Base-by-base conservation (phyloP, 1,140 invertebrate genomes). In the Halictus rubicundus region DNA sequence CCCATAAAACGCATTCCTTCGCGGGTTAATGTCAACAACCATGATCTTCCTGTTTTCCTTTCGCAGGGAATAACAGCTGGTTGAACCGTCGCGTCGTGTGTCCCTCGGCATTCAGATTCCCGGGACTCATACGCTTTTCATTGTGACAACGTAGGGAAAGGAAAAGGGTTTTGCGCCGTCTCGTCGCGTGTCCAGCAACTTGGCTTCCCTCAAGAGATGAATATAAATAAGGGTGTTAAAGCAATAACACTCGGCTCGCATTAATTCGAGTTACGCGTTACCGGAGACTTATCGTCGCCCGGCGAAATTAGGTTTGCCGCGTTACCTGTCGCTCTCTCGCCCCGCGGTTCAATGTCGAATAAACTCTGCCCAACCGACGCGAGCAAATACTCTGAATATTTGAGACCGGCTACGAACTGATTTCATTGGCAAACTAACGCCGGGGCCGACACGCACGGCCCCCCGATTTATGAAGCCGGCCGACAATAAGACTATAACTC, bases 221-320 rank as follows among this genome's bases (percentile, higher is more conserved):
- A 87, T 87, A 85, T 86, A 87, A 86, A 87, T 83, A 87, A 86
- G 81, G 75, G 59, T 66, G 78, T 87, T 80, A 86, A 86, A 69
- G 76, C 78, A 86, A 82, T 78, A 75, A 82, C 79, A 79, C 76
- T 46, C 54, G 46, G 42, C 46, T 49, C 25, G 75, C 57, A 71
- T 64, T 68, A 63, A 74, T 63, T 49, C 25, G 63, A 37, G 66
- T 63, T 78, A 82, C 57, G 63, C 23, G n/a, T 54, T 57, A 68
- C 27, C 42, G 42, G 37, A 52, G 59, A 70, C 39, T 78, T 78
- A 72, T 21, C 23, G 19, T 42, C 46, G 37, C n/a, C 21, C 32
- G 21, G 21, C 42, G 59, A 78, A 78, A 78, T 78, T 78, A 71
- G 54, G 39, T 69, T 49, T n/a, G 59, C 27, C 3, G 57, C 42